These are phyloP conservation scores for Leptopilina drosophilae DNA, from an alignment of 2,888 invertebrate genomes.

Conservation along the genomic window DNA sequence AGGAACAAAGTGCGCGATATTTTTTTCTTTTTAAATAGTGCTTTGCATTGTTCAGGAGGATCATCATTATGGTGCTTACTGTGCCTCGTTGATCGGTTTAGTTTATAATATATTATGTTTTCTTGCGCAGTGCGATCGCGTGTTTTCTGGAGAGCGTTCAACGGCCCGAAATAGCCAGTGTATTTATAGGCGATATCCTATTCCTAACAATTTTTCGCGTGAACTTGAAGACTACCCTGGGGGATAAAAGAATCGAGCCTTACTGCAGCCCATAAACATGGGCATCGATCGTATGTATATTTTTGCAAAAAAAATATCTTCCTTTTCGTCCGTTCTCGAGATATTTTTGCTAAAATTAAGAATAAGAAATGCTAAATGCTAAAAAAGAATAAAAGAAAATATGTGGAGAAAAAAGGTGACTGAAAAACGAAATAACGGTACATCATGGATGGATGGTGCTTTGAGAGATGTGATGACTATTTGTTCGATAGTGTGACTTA, in stretches of 20 bases:
- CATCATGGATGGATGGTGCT: constrained; percentile 14
- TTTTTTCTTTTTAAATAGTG: not conserved
- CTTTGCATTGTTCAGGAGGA: not conserved
- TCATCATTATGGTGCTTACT: constrained; percentile 38
- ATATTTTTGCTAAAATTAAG: not conserved
- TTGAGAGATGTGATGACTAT: not conserved
- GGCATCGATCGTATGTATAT: constrained; percentile 60
- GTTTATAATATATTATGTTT: constrained; percentile 58
- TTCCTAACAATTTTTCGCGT: constrained; percentile 64
- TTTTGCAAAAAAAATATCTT: not conserved
- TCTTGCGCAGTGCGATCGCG: constrained; percentile 56
- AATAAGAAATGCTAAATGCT: not conserved
- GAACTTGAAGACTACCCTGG: constrained; percentile 66
- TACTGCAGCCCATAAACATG: constrained; percentile 53
- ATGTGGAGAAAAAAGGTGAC: constrained; percentile 23
- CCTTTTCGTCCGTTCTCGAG: not conserved
- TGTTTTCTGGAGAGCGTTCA: constrained; percentile 62
- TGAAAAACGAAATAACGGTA: constrained; percentile 42
- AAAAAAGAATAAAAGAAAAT: not conserved
- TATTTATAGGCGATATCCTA: constrained; percentile 65
- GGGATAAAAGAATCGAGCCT: constrained; percentile 25
- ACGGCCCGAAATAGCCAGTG: constrained; percentile 64
- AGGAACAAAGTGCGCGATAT: constrained; percentile 16
- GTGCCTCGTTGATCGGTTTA: constrained; percentile 38
- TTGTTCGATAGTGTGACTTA: not conserved